Evolutionary conservation across 2,888 invertebrate species (phyloP).

Genomic region (Bombylius discolor): DNA sequence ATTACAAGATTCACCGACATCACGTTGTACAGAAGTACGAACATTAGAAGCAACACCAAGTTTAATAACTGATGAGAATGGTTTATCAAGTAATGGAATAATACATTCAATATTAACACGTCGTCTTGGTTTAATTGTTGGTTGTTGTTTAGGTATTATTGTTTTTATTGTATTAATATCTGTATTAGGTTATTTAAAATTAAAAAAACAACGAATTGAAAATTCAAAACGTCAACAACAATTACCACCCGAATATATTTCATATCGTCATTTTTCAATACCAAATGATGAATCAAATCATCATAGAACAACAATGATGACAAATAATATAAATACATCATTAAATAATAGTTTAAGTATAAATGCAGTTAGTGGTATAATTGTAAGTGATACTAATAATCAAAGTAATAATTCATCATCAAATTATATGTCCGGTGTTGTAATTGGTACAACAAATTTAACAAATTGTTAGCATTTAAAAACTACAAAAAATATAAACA

Average conservation of each 20-base stretch:
- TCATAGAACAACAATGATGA: conserved; percentile 10
- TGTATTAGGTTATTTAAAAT: conserved; percentile 71
- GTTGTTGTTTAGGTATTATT: conserved; percentile 73
- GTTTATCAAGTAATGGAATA: conserved; percentile 51
- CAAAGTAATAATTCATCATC: conserved; percentile 24
- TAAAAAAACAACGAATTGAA: conserved; percentile 63
- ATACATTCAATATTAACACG: conserved; percentile 66
- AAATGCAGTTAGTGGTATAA: not conserved
- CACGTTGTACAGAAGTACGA: conserved; percentile 62
- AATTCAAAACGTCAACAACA: conserved; percentile 54
- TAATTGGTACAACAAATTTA: conserved; percentile 33
- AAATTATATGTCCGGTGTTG: conserved; percentile 33
- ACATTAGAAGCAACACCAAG: conserved; percentile 60
- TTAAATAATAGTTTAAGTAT: conserved; percentile 24
- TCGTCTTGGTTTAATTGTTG: conserved; percentile 71
- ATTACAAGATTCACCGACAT: conserved; percentile 56
- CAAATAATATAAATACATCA: conserved; percentile 11
- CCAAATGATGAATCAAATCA: conserved; percentile 45
- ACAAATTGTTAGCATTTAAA: conserved; percentile 26
- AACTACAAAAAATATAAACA: too few species aligned
- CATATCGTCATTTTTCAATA: conserved; percentile 60
- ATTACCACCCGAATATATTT: conserved; percentile 67
- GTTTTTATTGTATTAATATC: conserved; percentile 74
- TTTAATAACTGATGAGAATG: conserved; percentile 41
- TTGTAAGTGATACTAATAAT: conserved; percentile 4